Base-by-base conservation (phyloP, 2,888 invertebrate genomes). In the Anaspis maculata region DNA sequence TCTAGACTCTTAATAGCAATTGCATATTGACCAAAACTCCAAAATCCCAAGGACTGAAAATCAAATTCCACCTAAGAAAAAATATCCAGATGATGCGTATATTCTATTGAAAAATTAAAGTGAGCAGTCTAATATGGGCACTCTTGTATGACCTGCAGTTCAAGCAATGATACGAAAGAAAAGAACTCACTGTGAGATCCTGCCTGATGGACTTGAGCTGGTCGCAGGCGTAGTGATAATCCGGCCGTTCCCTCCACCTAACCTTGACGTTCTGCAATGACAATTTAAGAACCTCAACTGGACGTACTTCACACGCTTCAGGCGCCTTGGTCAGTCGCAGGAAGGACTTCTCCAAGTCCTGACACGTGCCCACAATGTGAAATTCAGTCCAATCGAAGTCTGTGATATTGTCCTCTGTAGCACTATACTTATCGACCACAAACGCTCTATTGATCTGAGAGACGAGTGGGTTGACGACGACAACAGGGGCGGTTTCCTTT, bases 171-270 rank as follows among this genome's bases (percentile, higher is more conserved):
- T n/a, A n/a, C n/a, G n/a, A n/a, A n/a, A n/a, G n/a, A n/a, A n/a
- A n/a, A n/a, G n/a, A n/a, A 38, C 21, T 74, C 67, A 94, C 97
- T 42, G 97, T 98, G 52, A 99, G 74, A 76, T 99, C 98, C 71
- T 98, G 98, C 51, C 98, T 73, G 48, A 99, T 96, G 5, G 96
- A 95, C 68, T 98, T 97, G 36, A 99, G 73, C 68, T 98, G 98
- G 73, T 97, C 96, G 71, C 96, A 97, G 39, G 91, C 87, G 72
- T 94, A 97, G 67, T 80, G 82, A 68, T 99, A 98, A 69, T 98
- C 95, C 59, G 83, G 83, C 55, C 83, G 88, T 35, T 78, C 74
- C 45, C 83, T 76, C 94, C 97, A 99, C 54, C 84, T 82, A 26
- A 79, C 74, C 67, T 95, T 92, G 7, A 97, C 95, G 71, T 88